phyloP scores from a whole-genome alignment of 2,888 invertebrate genomes.

The Leucania comma region DNA sequence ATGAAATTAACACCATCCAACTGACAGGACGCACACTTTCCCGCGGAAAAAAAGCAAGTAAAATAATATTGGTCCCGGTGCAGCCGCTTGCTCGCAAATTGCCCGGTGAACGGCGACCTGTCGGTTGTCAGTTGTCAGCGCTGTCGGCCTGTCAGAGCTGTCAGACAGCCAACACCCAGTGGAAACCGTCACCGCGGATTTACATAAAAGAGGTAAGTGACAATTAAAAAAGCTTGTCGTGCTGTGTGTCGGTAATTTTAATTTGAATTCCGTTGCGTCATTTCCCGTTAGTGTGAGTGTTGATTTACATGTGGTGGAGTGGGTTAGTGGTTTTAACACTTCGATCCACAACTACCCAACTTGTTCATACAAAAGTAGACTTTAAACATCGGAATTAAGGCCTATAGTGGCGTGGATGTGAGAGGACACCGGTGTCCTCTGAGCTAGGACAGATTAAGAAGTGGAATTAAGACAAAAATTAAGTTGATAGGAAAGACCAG shows the following conservation, averaged over 20 bases:
- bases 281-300: conserved; percentile 56
- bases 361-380: too few relatives aligned
- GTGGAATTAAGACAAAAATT: neutral
- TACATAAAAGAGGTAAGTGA: conserved; percentile 86
- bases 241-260: conserved; percentile 68
- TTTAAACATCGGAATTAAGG: too few relatives aligned
- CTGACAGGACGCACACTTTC: conserved; percentile 64
- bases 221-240: conserved; percentile 81
- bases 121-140: conserved; percentile 83
- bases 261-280: conserved; percentile 66
- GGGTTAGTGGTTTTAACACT: too few relatives aligned
- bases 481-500: neutral
- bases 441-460: too few relatives aligned
- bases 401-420: too few relatives aligned
- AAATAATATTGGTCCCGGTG: conserved; percentile 77
- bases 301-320: conserved; percentile 37
- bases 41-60: conserved; percentile 65
- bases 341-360: too few relatives aligned
- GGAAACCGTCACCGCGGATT: conserved; percentile 81
- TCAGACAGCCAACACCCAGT: conserved; percentile 81
- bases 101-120: conserved; percentile 81
- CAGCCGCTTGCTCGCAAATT: conserved; percentile 81
- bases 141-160: conserved; percentile 80
- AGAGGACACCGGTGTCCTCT: too few relatives aligned
- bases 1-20: conserved; percentile 64